These are phyloP conservation scores for Sardina pilchardus DNA, from an alignment of 2,113 vertebrate species.

Conservation along the genomic window DNA sequence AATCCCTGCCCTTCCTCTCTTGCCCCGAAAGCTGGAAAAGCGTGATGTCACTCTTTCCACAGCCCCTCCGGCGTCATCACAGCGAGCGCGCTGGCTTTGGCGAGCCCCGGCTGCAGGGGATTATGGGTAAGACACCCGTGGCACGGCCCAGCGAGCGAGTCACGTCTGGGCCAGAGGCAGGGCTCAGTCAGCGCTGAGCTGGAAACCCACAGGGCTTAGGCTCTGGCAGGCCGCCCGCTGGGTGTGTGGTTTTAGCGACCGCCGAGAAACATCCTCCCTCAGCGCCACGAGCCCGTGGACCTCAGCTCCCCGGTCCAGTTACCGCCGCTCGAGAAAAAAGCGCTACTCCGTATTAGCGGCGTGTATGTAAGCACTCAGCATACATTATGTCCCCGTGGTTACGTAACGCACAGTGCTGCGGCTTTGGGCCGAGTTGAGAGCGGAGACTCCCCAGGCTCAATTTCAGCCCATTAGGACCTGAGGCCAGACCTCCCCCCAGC, in stretches of 20 bases:
- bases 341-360: constrained; percentile 25
- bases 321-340: neutral
- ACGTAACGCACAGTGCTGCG: neutral
- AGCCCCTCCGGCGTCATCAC: constrained; percentile 37
- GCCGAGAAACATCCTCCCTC: constrained; percentile 4
- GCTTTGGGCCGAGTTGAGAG: neutral
- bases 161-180: constrained; percentile 29
- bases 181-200: constrained; percentile 29
- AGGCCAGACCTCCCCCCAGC: neutral
- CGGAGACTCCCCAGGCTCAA: neutral
- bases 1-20: constrained; percentile 23
- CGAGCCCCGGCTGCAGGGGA: constrained; percentile 32
- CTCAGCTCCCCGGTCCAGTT: neutral
- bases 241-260: constrained; percentile 3
- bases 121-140: constrained; percentile 43
- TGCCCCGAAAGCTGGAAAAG: constrained; percentile 23
- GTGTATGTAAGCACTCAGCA: constrained; percentile 26
- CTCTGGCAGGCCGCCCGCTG: neutral
- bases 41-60: constrained; percentile 53
- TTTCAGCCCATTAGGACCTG: neutral
- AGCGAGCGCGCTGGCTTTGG: constrained; percentile 28
- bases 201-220: constrained; percentile 28
- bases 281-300: neutral
- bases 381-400: neutral
- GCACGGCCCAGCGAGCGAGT: constrained; percentile 40